Conservation (phyloP, 2,888 invertebrate species). For the Conops quadrifasciatus region DNA sequence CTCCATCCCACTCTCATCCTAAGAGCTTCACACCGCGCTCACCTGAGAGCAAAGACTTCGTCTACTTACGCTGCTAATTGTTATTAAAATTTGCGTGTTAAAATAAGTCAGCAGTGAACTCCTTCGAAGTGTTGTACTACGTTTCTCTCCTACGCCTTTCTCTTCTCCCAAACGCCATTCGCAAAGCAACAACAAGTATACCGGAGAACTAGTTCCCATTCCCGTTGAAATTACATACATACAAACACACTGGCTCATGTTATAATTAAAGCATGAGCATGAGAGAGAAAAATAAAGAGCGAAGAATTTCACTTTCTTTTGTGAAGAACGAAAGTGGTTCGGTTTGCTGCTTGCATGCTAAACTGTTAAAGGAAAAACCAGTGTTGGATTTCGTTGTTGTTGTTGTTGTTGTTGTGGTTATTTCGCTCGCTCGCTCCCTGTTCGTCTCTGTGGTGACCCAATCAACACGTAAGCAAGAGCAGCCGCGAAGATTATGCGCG, state of each 20-base stretch:
- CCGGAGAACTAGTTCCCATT: not conserved
- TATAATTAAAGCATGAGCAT: conserved; percentile 13
- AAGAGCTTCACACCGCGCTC: too few species aligned
- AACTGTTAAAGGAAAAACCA: conserved; percentile 11
- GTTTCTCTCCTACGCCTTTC: too few species aligned
- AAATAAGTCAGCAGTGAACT: conserved; percentile 41
- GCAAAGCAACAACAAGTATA: too few species aligned
- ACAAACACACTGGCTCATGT: not conserved
- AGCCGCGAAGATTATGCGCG: too few species aligned
- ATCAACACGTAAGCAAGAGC: conserved; percentile 19
- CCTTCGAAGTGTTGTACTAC: not conserved
- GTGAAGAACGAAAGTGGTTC: conserved; percentile 16
- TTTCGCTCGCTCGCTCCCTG: not conserved
- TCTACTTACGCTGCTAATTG: conserved; percentile 34
- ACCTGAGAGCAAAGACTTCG: too few species aligned
- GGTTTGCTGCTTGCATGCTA: conserved; percentile 23
- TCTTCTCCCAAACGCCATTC: too few species aligned
- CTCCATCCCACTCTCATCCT: too few species aligned
- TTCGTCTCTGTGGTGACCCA: conserved; percentile 28
- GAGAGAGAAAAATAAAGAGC: too few species aligned
- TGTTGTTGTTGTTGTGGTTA: conserved; percentile 26
- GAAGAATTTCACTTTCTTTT: conserved; percentile 35
- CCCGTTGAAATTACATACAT: conserved; percentile 35
- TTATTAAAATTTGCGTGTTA: conserved; percentile 47
- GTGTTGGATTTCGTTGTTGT: conserved; percentile 10